Evolutionary conservation across 2,888 invertebrate species (phyloP).

Genomic region (Lepeophtheirus nordmannii): DNA sequence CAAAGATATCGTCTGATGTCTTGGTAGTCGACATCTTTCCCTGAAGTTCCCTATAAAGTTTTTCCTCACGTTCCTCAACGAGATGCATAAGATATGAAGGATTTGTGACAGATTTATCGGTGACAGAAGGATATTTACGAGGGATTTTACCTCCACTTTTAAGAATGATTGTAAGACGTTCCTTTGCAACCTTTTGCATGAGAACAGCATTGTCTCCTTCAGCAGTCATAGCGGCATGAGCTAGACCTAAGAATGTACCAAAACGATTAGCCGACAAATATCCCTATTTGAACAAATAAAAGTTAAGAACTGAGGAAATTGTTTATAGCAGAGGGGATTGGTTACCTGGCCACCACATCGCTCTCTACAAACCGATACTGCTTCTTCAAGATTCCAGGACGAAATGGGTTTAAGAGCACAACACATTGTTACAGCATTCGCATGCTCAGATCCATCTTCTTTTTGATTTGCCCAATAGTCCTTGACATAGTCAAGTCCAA

Average conservation of each 20-base stretch:
- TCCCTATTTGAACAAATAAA: slow-evolving; percentile 16
- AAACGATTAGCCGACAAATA: slow-evolving; percentile 27
- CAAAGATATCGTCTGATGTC: slow-evolving; percentile 26
- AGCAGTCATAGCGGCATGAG: slow-evolving; percentile 30
- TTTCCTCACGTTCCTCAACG: slow-evolving; percentile 27
- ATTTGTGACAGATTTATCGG: slow-evolving; percentile 19
- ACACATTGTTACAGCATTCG: slow-evolving; percentile 29
- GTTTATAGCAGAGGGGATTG: background rate
- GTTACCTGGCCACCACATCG: slow-evolving; percentile 29
- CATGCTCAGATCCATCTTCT: slow-evolving; percentile 28
- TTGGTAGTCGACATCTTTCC: slow-evolving; percentile 26
- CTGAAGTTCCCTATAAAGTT: slow-evolving; percentile 26
- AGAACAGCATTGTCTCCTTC: slow-evolving; percentile 30
- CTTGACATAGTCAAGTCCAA: slow-evolving; percentile 29
- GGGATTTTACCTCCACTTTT: slow-evolving; percentile 25
- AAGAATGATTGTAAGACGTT: slow-evolving; percentile 27
- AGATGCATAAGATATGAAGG: slow-evolving; percentile 26
- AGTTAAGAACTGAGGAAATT: background rate
- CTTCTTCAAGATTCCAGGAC: slow-evolving; percentile 29
- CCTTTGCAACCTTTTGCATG: slow-evolving; percentile 30
- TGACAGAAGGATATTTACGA: slow-evolving; percentile 12
- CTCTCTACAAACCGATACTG: slow-evolving; percentile 28
- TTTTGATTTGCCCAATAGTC: slow-evolving; percentile 28
- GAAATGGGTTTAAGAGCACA: slow-evolving; percentile 29
- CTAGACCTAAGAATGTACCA: slow-evolving; percentile 29